A percentile compares a stretch with the other conserved stretches of the same genome.
These are phyloP conservation scores for Callocephalon fimbriatum DNA, from an alignment of 2,113 vertebrate species.

Conservation along the genomic window DNA sequence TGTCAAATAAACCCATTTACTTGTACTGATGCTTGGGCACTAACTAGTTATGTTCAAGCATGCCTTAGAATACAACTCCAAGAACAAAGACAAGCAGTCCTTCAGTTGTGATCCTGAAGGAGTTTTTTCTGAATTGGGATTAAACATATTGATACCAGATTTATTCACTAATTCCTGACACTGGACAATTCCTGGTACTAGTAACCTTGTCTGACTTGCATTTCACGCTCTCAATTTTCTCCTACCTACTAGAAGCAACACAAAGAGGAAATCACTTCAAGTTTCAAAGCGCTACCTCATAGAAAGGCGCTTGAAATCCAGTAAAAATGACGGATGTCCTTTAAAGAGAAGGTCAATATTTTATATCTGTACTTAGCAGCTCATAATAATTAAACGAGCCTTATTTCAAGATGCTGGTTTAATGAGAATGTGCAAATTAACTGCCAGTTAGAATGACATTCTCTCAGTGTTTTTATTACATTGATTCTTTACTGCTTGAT, in stretches of 20 bases:
- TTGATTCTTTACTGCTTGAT: not conserved
- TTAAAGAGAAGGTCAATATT: constrained; percentile 43
- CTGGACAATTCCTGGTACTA: not conserved
- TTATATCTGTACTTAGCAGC: constrained; percentile 32
- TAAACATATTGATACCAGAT: not conserved
- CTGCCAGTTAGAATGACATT: constrained; percentile 2
- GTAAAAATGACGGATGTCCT: not conserved
- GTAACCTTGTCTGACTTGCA: not conserved
- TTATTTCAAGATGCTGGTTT: constrained; percentile 43
- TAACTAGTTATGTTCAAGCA: not conserved
- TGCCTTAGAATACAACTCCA: not conserved
- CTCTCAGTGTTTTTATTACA: constrained; percentile 28
- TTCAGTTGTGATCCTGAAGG: not conserved
- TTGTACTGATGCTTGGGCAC: not conserved
- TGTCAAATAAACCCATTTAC: not conserved
- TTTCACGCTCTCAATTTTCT: not conserved
- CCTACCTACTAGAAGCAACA: not conserved
- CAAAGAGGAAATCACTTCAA: not conserved
- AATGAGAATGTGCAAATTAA: constrained; percentile 51
- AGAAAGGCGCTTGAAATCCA: not conserved
- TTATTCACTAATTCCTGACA: not conserved
- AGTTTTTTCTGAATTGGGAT: not conserved
- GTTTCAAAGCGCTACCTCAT: not conserved
- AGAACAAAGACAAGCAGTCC: not conserved
- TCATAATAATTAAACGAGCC: constrained; percentile 33